Evolutionary conservation across 2,797 vertebrate species (phyloP).

Genomic region (Eurystomus glaucurus): DNA sequence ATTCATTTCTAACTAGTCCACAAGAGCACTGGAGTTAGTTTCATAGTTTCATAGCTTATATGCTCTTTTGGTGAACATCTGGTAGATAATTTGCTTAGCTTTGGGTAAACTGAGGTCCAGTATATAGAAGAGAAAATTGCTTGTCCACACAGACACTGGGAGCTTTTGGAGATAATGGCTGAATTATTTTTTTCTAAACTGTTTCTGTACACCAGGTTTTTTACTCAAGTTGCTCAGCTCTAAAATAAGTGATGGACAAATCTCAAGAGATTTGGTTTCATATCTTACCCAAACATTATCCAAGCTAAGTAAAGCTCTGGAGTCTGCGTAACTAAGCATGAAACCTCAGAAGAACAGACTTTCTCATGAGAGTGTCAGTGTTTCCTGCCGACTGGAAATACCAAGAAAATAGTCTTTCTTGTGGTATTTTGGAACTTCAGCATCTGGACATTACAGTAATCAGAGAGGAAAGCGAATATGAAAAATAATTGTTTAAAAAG

Average conservation of each 20-base stretch:
- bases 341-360: conserved; percentile 72
- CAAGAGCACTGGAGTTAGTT: not conserved
- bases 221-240: conserved; percentile 5
- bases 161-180: not conserved
- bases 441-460: not conserved
- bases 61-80: not conserved
- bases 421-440: conserved; percentile 55
- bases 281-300: conserved; percentile 71
- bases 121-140: not conserved
- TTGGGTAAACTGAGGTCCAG: not conserved
- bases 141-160: not conserved
- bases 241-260: conserved; percentile 68
- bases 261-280: conserved; percentile 66
- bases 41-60: not conserved
- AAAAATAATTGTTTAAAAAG: conserved; percentile 5
- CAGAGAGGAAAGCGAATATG: not conserved
- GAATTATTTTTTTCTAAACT: not conserved
- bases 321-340: conserved; percentile 66
- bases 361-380: conserved; percentile 72
- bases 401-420: conserved; percentile 55
- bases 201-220: conserved; percentile 43
- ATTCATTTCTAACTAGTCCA: not conserved
- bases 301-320: conserved; percentile 74
- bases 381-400: conserved; percentile 67
- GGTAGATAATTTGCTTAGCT: not conserved